Base-by-base conservation (phyloP, 2,113 vertebrate genomes). In the Varanus salvator region DNA sequence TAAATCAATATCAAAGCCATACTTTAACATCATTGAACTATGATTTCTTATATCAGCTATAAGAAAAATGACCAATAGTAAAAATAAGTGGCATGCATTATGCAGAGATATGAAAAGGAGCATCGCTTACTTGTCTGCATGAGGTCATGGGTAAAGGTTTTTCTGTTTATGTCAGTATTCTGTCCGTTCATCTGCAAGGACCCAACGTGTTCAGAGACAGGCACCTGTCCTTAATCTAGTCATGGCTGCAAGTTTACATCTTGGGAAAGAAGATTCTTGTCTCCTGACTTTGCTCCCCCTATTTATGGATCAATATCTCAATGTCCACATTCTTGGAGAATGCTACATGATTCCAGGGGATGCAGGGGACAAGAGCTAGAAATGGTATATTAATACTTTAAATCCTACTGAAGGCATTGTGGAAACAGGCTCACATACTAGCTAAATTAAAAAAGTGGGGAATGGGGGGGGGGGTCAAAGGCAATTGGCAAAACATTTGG, bases 1-100 rank as follows among this genome's bases (percentile, higher is more conserved):
- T 29, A 14, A 9, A 23, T 44, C 4, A 44, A 48, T 29, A 50
- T 50, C 27, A 86, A 95, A 95, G 95, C 94, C 94, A 94, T 95
- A 92, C 0, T 38, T 89, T 68, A 78, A 12, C 82, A 72, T 89
- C 86, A 93, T 92, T 94, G 90, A 92, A 86, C 23, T 80, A 54
- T 80, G 84, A 44, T 44, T 44, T 44, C 38, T 44, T 44, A 3
- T 86, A 90, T n/a, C 84, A 14, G 89, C 86, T 83, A 25, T 11
- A 19, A 66, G 3, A 38, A 19, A 60, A 75, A 9, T 31, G 23
- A 74, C n/a, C 25, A 31, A 12, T 38, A 19, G 38, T 76, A 1
- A 48, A 85, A 90, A 86, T 72, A 0, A 0, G 72, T 80, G 80
- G 84, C 3, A 14, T 11, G 1, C 72, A 54, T 92, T 77, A 27